These are phyloP conservation scores for Ridgeia piscesae DNA, from an alignment of 1,140 invertebrate species.

Conservation along the genomic window DNA sequence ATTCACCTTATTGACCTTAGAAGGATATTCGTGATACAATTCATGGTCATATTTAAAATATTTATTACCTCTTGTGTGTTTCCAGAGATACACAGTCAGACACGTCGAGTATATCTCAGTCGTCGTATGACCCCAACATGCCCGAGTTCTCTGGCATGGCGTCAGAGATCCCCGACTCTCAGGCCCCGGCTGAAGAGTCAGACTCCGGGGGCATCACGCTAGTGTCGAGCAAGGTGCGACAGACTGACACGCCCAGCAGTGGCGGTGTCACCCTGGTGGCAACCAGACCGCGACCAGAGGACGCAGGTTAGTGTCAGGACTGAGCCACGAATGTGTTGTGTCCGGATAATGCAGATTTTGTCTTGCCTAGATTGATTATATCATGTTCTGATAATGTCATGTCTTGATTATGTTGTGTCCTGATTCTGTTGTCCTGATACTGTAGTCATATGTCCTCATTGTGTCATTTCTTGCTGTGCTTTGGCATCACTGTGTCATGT, in stretches of 20 bases:
- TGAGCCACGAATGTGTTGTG: neutral
- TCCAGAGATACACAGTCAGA: conserved; percentile 31
- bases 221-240: neutral
- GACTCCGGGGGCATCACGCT: neutral
- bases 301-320: neutral
- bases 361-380: neutral
- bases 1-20: too few relatives aligned
- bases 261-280: neutral
- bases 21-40: too few relatives aligned
- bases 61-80: neutral
- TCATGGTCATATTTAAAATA: neutral
- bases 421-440: too few relatives aligned
- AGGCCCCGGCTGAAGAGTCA: neutral
- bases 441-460: too few relatives aligned
- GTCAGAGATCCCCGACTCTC: conserved; percentile 45
- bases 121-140: conserved; percentile 49
- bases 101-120: conserved; percentile 49
- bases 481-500: too few relatives aligned
- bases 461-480: too few relatives aligned
- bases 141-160: conserved; percentile 43
- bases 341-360: too few relatives aligned
- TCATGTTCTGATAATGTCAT: too few relatives aligned
- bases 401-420: too few relatives aligned
- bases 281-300: neutral
- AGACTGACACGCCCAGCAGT: neutral